A percentile compares a stretch with the other conserved stretches of the same genome.
phyloP scores from a whole-genome alignment of 2,113 vertebrate genomes.

The Bombycilla garrulus region DNA sequence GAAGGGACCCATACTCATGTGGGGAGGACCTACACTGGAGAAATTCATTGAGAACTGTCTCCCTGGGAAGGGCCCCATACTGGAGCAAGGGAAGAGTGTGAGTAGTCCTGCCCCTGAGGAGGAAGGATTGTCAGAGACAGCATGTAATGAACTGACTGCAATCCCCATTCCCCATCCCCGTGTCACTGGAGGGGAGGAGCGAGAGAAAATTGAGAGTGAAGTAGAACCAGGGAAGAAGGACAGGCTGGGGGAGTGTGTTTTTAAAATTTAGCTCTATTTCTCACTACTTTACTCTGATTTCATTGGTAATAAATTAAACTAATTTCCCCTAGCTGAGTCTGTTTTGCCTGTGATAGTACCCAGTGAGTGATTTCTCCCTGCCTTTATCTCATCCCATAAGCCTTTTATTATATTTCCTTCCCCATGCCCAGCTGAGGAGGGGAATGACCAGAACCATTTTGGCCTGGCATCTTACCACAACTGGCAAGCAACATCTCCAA shows the following conservation, averaged over 20 bases:
- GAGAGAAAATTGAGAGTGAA: neutral
- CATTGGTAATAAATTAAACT: neutral
- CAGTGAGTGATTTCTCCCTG: neutral
- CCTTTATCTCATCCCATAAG: accelerated
- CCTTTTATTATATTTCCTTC: neutral
- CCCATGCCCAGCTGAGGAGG: neutral
- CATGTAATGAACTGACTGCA: neutral
- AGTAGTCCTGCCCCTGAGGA: neutral
- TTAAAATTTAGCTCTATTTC: neutral
- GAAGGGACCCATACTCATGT: neutral
- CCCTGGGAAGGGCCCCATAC: neutral
- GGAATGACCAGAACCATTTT: neutral
- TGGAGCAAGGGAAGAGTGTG: neutral
- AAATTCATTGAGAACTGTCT: neutral
- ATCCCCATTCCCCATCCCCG: accelerated
- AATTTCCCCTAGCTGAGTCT: accelerated
- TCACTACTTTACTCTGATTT: neutral
- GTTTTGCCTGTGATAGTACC: neutral
- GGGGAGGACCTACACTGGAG: neutral
- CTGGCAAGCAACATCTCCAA: neutral
- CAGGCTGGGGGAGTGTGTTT: neutral
- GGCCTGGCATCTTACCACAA: neutral
- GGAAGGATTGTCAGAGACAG: neutral
- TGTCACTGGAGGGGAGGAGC: accelerated
- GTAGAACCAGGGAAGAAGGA: neutral